Conservation (phyloP, 2,113 vertebrate species). For the Lanius collurio region DNA sequence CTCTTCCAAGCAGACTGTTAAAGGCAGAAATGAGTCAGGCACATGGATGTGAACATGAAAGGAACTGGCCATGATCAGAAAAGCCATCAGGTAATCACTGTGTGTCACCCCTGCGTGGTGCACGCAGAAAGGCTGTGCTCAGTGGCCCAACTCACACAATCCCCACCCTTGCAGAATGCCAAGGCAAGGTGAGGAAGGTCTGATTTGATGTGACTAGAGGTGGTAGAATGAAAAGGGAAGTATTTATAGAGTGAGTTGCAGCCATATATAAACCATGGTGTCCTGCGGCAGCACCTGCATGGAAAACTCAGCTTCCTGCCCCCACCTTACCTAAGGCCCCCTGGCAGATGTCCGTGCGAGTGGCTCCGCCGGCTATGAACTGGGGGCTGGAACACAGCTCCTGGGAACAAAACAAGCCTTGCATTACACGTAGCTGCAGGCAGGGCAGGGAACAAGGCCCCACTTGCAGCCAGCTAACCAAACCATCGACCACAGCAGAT, state of each 20-base stretch:
- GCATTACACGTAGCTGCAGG: not conserved
- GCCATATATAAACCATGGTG: not conserved
- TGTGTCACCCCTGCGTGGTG: not conserved
- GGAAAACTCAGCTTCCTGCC: not conserved
- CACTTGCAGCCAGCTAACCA: not conserved
- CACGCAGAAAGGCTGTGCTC: not conserved
- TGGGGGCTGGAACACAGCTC: conserved; percentile 51
- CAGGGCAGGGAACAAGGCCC: not conserved
- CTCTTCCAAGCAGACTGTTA: not conserved
- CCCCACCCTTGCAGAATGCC: not conserved
- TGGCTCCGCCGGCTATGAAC: conserved; percentile 35
- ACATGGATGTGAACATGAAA: fast-evolving
- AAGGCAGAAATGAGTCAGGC: not conserved
- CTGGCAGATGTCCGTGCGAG: conserved; percentile 57
- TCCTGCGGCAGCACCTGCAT: not conserved
- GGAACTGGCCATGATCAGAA: fast-evolving
- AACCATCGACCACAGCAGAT: not conserved
- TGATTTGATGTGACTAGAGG: not conserved
- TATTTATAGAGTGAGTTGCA: not conserved
- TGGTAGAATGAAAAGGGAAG: not conserved
- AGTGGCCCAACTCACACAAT: fast-evolving
- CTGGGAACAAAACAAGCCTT: not conserved
- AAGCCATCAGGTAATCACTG: not conserved
- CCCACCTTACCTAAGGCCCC: conserved; percentile 45
- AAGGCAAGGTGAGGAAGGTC: not conserved